Conservation (phyloP, 2,888 invertebrate genomes). For the Stenoptilia bipunctidactyla region DNA sequence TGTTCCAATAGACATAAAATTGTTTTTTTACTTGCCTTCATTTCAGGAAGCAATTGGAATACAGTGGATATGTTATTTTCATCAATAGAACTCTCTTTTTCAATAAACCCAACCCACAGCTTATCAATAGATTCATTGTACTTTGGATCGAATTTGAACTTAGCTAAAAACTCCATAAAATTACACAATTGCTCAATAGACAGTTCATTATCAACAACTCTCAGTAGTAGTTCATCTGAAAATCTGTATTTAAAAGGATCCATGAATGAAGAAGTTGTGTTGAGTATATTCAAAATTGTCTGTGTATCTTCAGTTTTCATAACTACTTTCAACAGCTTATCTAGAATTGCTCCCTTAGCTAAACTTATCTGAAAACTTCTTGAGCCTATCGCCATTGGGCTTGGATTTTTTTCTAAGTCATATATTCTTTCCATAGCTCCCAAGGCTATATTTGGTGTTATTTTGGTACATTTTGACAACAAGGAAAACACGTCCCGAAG, state of each 20-base stretch:
- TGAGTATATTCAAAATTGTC: conserved; percentile 53
- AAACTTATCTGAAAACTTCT: conserved; percentile 36
- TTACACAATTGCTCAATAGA: conserved; percentile 71
- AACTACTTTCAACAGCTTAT: conserved; percentile 52
- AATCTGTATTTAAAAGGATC: conserved; percentile 62
- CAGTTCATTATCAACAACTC: conserved; percentile 73
- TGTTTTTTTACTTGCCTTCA: conserved; percentile 72
- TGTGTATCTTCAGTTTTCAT: conserved; percentile 58
- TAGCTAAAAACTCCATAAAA: conserved; percentile 65
- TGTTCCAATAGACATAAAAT: conserved; percentile 71
- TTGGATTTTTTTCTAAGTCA: conserved; percentile 44
- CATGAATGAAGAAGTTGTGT: conserved; percentile 45
- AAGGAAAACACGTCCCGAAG: conserved; percentile 55
- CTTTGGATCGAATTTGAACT: conserved; percentile 48
- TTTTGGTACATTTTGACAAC: conserved; percentile 58
- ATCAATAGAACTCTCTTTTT: conserved; percentile 68
- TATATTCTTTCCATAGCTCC: conserved; percentile 62
- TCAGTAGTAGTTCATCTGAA: conserved; percentile 72
- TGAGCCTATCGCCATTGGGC: conserved; percentile 23
- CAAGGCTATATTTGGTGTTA: conserved; percentile 60
- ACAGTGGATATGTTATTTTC: conserved; percentile 69
- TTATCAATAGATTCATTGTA: conserved; percentile 72
- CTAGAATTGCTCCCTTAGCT: conserved; percentile 58
- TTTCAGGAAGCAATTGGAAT: conserved; percentile 66
- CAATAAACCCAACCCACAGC: conserved; percentile 76